phyloP scores from a whole-genome alignment of 2,888 invertebrate genomes.

The Orthosia cruda region DNA sequence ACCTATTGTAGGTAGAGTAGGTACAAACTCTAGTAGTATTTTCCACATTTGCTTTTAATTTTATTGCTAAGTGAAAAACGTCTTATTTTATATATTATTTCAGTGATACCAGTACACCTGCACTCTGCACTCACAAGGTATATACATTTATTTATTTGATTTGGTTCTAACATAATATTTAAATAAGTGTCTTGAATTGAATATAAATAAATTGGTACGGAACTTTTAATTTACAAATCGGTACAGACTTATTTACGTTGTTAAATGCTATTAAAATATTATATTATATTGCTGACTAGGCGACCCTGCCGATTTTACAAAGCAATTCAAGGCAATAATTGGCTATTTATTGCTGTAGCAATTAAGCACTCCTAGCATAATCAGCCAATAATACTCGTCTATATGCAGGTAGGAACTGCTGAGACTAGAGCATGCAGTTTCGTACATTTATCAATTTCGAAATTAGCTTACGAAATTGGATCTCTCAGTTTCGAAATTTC shows the following conservation, averaged over 20 bases:
- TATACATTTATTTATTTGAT: neutral
- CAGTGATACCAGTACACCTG: too few relatives aligned
- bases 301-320: neutral
- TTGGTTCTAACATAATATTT: neutral
- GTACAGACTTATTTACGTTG: too few relatives aligned
- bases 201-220: too few relatives aligned
- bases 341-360: too few relatives aligned
- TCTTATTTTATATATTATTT: neutral
- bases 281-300: neutral
- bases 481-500: too few relatives aligned
- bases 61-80: neutral
- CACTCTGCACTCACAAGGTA: neutral
- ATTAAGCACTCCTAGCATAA: too few relatives aligned
- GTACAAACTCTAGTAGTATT: neutral
- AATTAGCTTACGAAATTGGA: too few relatives aligned
- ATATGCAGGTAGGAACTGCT: too few relatives aligned
- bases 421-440: too few relatives aligned
- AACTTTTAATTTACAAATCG: neutral
- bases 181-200: neutral
- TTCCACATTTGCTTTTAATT: neutral
- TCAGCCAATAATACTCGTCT: too few relatives aligned
- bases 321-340: neutral
- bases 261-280: too few relatives aligned
- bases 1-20: constrained; percentile 8
- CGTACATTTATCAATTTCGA: too few relatives aligned